Base-by-base conservation (phyloP, 2,113 vertebrate species). In the Mormyrus iriodes region DNA sequence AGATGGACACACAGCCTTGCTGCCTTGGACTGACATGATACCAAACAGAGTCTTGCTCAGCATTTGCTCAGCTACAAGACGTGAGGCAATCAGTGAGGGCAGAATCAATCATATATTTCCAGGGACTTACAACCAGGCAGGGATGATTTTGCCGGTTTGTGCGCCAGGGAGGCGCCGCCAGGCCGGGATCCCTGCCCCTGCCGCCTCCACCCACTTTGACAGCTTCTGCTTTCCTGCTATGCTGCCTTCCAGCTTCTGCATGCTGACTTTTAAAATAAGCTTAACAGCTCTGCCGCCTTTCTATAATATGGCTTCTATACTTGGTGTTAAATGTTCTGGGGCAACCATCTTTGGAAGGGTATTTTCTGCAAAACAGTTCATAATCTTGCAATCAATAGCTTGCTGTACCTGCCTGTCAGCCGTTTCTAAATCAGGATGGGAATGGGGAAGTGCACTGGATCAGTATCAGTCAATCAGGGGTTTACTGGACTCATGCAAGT, bases 251-350 rank as follows among this genome's bases (percentile, higher is more conserved):
- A 31, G 61, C 61, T 69, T 69, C 12, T 69, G n/a, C n/a, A 69
- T 13, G 27, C 10, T 69, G n/a, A 69, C 61, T 69, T 69, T 69
- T 69, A 31, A 69, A 69, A 69, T 69, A 69, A 69, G n/a, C 27
- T 24, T 73, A 73, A 39, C 73, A 79, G 31, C 69, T 39, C 69
- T 39, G 3, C 31, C 4, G 13, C 15, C 31, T 76, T 15, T 76
- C 0, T 79, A 13, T 79, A 42, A 79, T 39, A 17, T 79, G 13
- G 35, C 73, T 79, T 79, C 73, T 79, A 19, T 42, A 79, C 35
- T 79, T 79, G 73, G 39, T 79, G 73, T 42, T 42, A 79, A 79
- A 79, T 79, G 73, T 79, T 42, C 39, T 79, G 73, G 73, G 73
- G 73, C 73, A 79, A 17, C 35, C 73, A 42, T 42, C 13, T 79